Evolutionary conservation across 1,140 invertebrate genomes (phyloP).

Genomic region (Agrypnia vestita): DNA sequence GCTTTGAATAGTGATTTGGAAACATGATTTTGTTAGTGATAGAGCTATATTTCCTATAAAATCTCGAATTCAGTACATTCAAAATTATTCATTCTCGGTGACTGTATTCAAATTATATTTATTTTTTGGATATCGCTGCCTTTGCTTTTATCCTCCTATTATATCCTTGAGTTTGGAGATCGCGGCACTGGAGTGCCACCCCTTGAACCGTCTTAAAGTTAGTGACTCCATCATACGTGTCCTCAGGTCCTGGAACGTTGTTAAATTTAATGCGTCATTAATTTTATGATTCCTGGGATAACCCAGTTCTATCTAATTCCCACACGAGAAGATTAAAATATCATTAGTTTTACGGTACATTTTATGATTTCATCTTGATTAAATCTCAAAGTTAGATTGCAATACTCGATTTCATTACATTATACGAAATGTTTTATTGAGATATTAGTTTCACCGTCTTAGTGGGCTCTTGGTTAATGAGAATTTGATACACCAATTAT

Average conservation of each 20-base stretch:
- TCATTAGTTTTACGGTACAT: conserved; percentile 44
- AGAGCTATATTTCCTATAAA: no score
- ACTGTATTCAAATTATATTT: no score
- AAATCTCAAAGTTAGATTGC: conserved; percentile 33
- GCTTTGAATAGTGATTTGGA: no score
- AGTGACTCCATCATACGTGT: conserved; percentile 17
- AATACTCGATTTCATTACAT: conserved; percentile 26
- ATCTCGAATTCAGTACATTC: no score
- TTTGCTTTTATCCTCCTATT: no score
- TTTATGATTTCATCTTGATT: conserved; percentile 44
- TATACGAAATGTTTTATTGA: conserved; percentile 17
- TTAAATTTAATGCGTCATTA: conserved; percentile 58
- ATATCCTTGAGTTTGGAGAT: no score
- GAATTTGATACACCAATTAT: no score
- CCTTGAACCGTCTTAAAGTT: not conserved
- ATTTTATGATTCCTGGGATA: conserved; percentile 51
- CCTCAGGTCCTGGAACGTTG: conserved; percentile 33
- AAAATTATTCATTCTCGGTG: no score
- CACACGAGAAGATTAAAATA: conserved; percentile 33
- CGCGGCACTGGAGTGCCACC: no score
- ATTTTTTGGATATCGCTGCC: no score
- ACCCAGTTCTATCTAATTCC: conserved; percentile 40
- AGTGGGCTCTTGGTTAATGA: no score
- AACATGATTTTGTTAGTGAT: no score
- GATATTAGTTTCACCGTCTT: not conserved